Evolutionary conservation across 2,113 vertebrate species (phyloP).

Genomic region (Ginglymostoma cirratum): DNA sequence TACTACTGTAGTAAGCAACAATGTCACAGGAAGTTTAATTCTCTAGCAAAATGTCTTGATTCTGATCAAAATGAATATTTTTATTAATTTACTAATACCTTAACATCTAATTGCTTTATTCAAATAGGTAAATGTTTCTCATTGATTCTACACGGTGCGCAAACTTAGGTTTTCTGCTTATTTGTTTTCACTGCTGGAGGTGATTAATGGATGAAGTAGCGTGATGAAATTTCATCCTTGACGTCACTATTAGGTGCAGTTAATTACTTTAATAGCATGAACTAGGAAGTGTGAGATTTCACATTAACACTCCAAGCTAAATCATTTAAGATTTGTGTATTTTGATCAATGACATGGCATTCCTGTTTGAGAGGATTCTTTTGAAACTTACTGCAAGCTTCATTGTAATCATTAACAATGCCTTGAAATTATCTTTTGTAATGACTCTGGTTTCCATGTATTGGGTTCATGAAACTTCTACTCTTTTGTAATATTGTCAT

Average conservation of each 20-base stretch:
- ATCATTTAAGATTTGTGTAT: conserved; percentile 37
- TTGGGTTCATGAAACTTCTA: background rate
- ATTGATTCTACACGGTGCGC: conserved; percentile 41
- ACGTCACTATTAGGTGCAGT: conserved; percentile 38
- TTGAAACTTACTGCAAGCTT: background rate
- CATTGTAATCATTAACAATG: background rate
- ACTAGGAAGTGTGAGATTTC: conserved; percentile 38
- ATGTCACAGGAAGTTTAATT: background rate
- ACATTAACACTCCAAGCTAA: conserved; percentile 39
- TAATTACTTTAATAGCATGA: conserved; percentile 47
- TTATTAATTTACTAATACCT: background rate
- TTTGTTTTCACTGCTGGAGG: conserved; percentile 41
- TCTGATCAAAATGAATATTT: background rate
- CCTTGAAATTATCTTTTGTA: background rate
- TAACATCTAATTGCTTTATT: conserved; percentile 44
- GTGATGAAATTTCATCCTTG: conserved; percentile 50
- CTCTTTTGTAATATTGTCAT: background rate
- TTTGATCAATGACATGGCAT: background rate
- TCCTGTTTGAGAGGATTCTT: background rate
- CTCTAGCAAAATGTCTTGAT: background rate
- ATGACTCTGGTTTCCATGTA: background rate
- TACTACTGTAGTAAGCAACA: too few relatives aligned
- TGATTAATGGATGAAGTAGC: conserved; percentile 24
- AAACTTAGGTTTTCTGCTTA: conserved; percentile 36
- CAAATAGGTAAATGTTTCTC: conserved; percentile 44